Conservation (phyloP, 2,113 vertebrate species). For the Oceanites oceanicus region DNA sequence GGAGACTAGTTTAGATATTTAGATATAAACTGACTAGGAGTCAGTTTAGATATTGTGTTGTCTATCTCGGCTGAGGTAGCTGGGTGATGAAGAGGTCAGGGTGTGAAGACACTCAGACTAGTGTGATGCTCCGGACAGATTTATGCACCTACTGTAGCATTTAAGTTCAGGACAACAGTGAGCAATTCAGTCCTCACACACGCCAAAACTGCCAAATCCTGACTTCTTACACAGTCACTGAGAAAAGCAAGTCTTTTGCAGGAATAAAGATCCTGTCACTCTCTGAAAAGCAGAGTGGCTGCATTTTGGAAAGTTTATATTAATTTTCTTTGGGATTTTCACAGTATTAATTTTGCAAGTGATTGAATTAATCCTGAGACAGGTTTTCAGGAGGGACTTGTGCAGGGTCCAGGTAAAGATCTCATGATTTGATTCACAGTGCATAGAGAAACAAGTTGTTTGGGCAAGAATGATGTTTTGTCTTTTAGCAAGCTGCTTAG, state of each 20-base stretch:
- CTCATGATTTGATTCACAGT: neutral
- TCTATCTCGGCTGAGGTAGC: neutral
- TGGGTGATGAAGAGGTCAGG: fast-evolving
- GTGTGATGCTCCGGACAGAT: neutral
- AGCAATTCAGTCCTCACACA: neutral
- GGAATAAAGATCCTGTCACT: neutral
- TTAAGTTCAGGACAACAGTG: neutral
- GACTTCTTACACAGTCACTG: neutral
- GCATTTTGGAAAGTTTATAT: neutral
- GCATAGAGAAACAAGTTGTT: neutral
- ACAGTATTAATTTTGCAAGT: neutral
- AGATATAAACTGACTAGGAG: neutral
- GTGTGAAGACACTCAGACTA: neutral
- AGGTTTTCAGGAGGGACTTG: neutral
- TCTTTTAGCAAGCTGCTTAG: neutral
- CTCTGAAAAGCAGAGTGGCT: neutral
- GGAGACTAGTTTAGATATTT: neutral
- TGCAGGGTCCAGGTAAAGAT: neutral
- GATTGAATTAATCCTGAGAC: neutral
- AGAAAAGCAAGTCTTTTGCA: neutral
- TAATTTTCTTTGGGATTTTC: neutral
- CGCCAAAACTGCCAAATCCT: neutral
- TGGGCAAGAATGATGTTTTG: neutral
- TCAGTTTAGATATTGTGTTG: neutral
- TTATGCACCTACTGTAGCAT: neutral